phyloP scores from a whole-genome alignment of 1,140 invertebrate species.

The Pomacea maculata region DNA sequence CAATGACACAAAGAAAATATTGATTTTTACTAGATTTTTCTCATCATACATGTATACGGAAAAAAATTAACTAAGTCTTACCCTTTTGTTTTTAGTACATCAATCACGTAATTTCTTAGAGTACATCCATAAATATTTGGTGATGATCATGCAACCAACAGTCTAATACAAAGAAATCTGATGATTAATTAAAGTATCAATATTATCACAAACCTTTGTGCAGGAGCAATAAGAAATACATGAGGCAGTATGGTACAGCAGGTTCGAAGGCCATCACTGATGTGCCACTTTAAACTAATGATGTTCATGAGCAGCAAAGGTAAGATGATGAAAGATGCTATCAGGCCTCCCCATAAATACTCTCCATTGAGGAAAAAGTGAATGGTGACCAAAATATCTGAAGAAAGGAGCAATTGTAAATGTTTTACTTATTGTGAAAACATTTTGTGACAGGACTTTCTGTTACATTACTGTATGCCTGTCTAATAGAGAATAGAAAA shows the following conservation, averaged over 20 bases:
- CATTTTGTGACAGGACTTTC: no score
- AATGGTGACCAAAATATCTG: conserved; percentile 40
- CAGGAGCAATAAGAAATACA: conserved; percentile 39
- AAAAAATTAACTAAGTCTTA: no score
- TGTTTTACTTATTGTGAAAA: no score
- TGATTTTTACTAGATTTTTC: no score
- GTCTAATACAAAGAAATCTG: no score
- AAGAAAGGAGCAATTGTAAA: no score
- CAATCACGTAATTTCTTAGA: not conserved
- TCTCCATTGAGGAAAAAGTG: conserved; percentile 33
- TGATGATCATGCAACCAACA: no score
- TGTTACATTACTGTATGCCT: no score
- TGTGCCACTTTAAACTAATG: conserved; percentile 52
- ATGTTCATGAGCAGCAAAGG: conserved; percentile 43
- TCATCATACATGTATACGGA: no score
- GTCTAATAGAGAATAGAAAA: no score
- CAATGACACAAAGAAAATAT: no score
- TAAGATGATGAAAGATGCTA: conserved; percentile 33
- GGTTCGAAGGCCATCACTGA: conserved; percentile 34
- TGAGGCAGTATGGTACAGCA: conserved; percentile 30
- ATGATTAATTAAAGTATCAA: not conserved
- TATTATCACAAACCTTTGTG: conserved; percentile 41
- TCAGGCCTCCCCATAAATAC: conserved; percentile 43
- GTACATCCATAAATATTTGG: not conserved
- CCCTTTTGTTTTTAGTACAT: no score